A percentile compares a stretch with the other conserved stretches of the same genome.
Evolutionary conservation across 2,888 invertebrate species (phyloP).

Genomic region (Drosophila tripunctata): DNA sequence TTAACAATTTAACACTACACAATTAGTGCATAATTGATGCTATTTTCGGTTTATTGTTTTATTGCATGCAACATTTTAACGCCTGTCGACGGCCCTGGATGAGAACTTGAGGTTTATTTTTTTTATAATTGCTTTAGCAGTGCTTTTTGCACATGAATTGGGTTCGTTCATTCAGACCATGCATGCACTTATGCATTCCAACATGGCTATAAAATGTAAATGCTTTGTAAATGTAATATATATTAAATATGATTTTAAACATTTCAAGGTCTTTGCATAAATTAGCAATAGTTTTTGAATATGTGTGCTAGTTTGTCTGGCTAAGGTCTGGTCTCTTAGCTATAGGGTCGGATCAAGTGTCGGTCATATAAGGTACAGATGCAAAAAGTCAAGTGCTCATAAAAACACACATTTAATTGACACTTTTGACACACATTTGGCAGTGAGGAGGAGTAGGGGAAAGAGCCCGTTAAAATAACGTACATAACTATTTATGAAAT

Average conservation of each 20-base stretch:
- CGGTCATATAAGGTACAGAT: constrained; percentile 27
- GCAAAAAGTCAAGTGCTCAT: constrained; percentile 51
- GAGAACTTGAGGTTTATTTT: constrained; percentile 44
- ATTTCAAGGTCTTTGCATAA: constrained; percentile 48
- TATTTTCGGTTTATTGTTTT: constrained; percentile 54
- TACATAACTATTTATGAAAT: constrained; percentile 10
- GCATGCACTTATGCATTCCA: constrained; percentile 34
- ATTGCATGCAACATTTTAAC: constrained; percentile 55
- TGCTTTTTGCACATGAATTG: constrained; percentile 36
- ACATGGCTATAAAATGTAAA: constrained; percentile 19
- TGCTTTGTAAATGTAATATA: constrained; percentile 19
- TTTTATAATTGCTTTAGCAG: constrained; percentile 65
- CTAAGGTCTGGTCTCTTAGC: not conserved
- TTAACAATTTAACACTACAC: constrained; percentile 18
- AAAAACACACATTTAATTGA: constrained; percentile 42
- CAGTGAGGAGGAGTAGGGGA: not conserved
- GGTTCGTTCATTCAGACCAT: constrained; percentile 14
- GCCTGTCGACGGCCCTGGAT: constrained; percentile 39
- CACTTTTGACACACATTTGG: constrained; percentile 52
- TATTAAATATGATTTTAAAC: constrained; percentile 19
- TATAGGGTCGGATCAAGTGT: constrained; percentile 22
- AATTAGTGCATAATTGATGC: constrained; percentile 55
- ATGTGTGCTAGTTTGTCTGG: constrained; percentile 1
- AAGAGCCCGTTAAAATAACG: constrained; percentile 10
- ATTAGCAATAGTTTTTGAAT: constrained; percentile 25